Percentiles rank a stretch among this genome's conserved stretches.
These are phyloP conservation scores for Mionectes macconnelli DNA, from an alignment of 2,113 vertebrate genomes.

Conservation along the genomic window DNA sequence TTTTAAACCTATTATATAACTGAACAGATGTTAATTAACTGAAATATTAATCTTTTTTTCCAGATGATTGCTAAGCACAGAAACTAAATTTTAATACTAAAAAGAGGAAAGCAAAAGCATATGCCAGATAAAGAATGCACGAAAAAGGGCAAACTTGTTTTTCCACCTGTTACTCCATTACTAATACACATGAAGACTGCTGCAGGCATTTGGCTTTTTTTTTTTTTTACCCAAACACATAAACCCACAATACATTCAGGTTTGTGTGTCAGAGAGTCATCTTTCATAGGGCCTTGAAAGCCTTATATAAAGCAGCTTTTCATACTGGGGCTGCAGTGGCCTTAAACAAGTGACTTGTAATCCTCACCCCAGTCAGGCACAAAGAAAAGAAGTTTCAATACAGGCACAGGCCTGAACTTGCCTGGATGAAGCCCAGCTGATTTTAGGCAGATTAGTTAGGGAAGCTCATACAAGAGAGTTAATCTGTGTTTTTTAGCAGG, in stretches of 20 bases:
- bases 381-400: background rate
- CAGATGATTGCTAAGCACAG: background rate
- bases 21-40: background rate
- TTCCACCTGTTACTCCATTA: background rate
- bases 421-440: background rate
- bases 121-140: slow-evolving; percentile 37
- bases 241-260: background rate
- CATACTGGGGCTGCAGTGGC: background rate
- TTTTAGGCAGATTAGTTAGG: background rate
- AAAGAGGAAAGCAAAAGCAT: slow-evolving; percentile 15
- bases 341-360: background rate
- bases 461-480: background rate
- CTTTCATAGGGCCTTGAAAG: background rate
- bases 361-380: background rate
- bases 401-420: background rate
- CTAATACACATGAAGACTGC: background rate
- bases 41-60: slow-evolving; percentile 40
- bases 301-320: background rate
- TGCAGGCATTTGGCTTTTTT: background rate
- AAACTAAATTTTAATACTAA: background rate
- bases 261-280: background rate
- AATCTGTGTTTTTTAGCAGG: background rate
- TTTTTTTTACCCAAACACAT: background rate
- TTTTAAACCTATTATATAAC: background rate
- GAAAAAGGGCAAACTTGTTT: background rate